Base-by-base conservation (phyloP, 2,797 vertebrate species). In the Perodicticus potto region DNA sequence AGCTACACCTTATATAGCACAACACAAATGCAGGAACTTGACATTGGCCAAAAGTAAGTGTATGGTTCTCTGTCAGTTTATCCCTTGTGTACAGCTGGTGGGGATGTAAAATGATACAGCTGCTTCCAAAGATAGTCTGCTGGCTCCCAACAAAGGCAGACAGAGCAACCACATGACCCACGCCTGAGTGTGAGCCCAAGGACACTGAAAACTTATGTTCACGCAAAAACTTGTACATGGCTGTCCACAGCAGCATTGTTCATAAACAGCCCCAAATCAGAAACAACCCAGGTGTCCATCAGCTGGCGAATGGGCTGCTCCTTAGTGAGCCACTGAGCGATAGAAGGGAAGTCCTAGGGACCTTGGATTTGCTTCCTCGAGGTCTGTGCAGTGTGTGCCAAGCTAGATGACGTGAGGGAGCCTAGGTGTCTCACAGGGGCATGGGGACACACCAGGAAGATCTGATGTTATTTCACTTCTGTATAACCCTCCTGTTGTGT, bases 271-370 rank as follows among this genome's bases (percentile, higher is more conserved):
- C 27, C 0, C 11, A 32, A 20, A n/a, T 19, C 11, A 34, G 84
- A 32, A 40, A 40, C 25, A 14, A 19, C 0, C 25, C 9, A 6
- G 16, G 2, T 20, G 73, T 13, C 78, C 37, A 3, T 16, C 27
- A 5, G 4, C 6, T 32, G 53, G 57, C 23, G 49, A 65, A 1
- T 16, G 27, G 43, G 27, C 6, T 14, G 17, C 57, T 57, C 25
- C 53, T 53, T 55, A 65, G 23, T 10, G 20, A 72, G 27, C 32
- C 43, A 11, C n/a, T n/a, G 32, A 23, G 70, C 12, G 45, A 6
- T 0, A 23, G 49, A 74, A 11, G n/a, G 25, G 1, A 13, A 69
- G 29, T 27, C 9, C 23, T 0, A 59, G 11, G 45, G 16, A 8
- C 22, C 32, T 34, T 25, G 13, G n/a, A 34, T 73, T 12, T 43